Evolutionary conservation across 2,113 vertebrate species (phyloP).

Genomic region (Corythornis cristatus): DNA sequence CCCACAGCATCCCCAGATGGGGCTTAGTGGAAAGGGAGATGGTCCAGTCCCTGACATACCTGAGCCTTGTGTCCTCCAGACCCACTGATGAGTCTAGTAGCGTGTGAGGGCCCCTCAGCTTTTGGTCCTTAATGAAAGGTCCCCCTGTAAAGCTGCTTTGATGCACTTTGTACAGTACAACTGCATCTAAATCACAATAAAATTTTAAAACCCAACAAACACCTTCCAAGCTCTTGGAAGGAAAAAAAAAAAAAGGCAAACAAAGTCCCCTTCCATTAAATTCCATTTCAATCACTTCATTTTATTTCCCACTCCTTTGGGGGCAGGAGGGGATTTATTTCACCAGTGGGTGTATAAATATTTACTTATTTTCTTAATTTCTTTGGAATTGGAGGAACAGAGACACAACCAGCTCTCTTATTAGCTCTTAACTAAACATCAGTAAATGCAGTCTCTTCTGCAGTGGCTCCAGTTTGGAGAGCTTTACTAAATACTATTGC

Average conservation of each 20-base stretch:
- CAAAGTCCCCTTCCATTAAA: neutral
- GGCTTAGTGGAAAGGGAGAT: neutral
- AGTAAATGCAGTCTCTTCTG: constrained; percentile 37
- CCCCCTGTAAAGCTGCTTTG: neutral
- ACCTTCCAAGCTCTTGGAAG: neutral
- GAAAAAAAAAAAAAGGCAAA: neutral
- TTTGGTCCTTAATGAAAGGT: neutral
- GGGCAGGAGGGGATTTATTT: constrained; percentile 15
- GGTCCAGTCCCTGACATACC: neutral
- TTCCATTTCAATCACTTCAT: constrained; percentile 1
- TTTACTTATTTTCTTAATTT: constrained; percentile 10
- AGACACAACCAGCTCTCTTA: constrained; percentile 29
- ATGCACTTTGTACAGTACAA: neutral
- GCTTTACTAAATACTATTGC: constrained; percentile 44
- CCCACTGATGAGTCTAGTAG: neutral
- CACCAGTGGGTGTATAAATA: constrained; percentile 37
- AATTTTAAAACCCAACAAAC: neutral
- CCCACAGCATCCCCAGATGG: neutral
- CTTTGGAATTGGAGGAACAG: neutral
- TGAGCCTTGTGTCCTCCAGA: neutral
- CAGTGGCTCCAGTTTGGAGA: neutral
- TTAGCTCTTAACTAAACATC: constrained; percentile 42
- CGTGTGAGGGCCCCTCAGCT: neutral
- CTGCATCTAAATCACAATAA: neutral
- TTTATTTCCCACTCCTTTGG: neutral